Conservation (phyloP, 2,888 invertebrate genomes). For the Drosophila mimica region DNA sequence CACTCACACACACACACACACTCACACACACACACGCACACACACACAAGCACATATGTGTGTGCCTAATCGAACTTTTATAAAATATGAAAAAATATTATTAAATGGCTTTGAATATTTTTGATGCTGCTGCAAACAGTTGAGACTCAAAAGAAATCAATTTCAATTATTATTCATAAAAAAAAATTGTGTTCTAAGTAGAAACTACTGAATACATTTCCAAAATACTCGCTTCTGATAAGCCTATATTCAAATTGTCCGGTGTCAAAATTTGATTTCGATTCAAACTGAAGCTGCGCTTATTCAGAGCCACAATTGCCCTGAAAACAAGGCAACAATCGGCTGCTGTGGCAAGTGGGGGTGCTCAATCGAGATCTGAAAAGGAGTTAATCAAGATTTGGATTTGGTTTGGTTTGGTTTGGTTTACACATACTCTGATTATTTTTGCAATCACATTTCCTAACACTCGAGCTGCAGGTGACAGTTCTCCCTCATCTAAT, state of each 20-base stretch:
- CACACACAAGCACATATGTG: conserved; percentile 21
- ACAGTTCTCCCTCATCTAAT: conserved; percentile 38
- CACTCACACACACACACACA: conserved; percentile 18
- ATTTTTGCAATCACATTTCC: conserved; percentile 24
- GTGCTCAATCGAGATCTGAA: not conserved
- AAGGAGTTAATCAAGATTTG: conserved; percentile 2
- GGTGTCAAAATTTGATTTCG: not conserved
- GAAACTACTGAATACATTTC: not conserved
- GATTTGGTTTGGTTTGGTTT: not conserved
- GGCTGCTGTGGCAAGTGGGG: not conserved
- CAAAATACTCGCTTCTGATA: not conserved
- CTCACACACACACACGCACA: not conserved
- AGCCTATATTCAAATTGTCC: not conserved
- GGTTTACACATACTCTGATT: conserved; percentile 23
- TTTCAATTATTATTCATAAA: too few relatives aligned
- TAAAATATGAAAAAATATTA: conserved; percentile 56
- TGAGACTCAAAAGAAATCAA: not conserved
- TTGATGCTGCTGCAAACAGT: not conserved
- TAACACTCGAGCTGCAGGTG: conserved; percentile 21
- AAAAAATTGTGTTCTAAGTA: too few relatives aligned
- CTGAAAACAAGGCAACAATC: not conserved
- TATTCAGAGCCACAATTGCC: not conserved
- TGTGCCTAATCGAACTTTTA: conserved; percentile 48
- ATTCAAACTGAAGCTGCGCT: not conserved
- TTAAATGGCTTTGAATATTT: conserved; percentile 17